Conservation (phyloP, 2,797 vertebrate species). For the Diglossa cyanea region DNA sequence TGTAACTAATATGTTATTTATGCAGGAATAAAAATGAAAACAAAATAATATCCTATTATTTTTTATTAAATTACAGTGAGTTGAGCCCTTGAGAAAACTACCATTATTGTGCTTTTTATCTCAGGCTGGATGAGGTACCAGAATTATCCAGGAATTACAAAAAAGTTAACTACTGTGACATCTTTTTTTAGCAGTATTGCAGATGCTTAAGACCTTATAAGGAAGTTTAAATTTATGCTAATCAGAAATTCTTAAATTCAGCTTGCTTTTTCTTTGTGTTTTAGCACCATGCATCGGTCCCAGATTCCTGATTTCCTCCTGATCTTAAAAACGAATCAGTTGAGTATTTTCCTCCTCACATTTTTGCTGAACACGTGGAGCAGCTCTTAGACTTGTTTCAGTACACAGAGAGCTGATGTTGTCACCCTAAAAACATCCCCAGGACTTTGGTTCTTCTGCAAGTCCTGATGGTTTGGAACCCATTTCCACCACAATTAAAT, state of each 20-base stretch:
- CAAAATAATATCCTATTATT: neutral
- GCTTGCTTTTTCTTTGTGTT: neutral
- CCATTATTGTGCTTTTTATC: neutral
- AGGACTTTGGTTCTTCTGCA: neutral
- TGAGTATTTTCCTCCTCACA: neutral
- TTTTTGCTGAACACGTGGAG: neutral
- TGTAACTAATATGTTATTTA: neutral
- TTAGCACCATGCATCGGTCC: accelerated
- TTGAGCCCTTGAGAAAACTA: neutral
- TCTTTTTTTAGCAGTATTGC: neutral
- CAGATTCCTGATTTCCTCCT: neutral
- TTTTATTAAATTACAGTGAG: neutral
- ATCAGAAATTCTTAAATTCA: neutral
- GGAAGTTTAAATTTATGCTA: neutral
- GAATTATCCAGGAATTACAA: neutral
- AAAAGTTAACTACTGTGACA: neutral
- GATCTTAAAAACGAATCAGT: neutral
- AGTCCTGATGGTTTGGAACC: neutral
- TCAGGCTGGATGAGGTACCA: neutral
- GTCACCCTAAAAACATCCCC: neutral
- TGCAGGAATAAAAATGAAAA: neutral
- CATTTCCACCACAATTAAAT: neutral
- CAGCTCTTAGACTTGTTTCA: neutral
- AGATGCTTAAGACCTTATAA: neutral
- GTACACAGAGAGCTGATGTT: accelerated